phyloP scores from a whole-genome alignment of 2,113 vertebrate genomes.

The Pantherophis guttatus region DNA sequence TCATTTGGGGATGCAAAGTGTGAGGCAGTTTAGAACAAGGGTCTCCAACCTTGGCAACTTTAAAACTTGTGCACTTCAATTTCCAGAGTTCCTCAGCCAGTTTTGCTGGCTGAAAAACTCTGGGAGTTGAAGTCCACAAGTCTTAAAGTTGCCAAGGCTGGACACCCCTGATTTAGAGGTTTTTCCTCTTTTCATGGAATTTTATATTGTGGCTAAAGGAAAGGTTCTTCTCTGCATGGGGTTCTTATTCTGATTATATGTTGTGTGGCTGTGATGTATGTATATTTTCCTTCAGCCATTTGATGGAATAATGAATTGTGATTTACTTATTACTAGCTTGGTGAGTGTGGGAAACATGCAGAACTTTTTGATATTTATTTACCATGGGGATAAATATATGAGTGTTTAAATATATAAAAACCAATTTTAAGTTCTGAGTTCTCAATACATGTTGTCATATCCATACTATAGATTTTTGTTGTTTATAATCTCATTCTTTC shows the following conservation, averaged over 20 bases:
- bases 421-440: not conserved
- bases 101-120: too few relatives aligned
- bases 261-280: not conserved
- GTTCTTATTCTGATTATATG: not conserved
- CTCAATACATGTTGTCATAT: not conserved
- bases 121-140: too few relatives aligned
- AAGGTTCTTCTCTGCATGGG: not conserved
- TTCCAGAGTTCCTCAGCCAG: too few relatives aligned
- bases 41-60: too few relatives aligned
- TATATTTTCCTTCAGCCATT: not conserved
- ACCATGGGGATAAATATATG: not conserved
- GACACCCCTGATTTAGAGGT: not conserved
- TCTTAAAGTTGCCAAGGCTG: too few relatives aligned
- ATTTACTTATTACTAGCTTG: not conserved
- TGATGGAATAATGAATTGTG: not conserved
- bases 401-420: not conserved
- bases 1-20: not conserved
- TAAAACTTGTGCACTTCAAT: too few relatives aligned
- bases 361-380: not conserved
- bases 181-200: not conserved
- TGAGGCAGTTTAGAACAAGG: not conserved
- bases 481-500: not conserved
- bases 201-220: not conserved
- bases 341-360: not conserved
- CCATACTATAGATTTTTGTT: not conserved